These are phyloP conservation scores for Drosophila rufa DNA, from an alignment of 1,140 invertebrate genomes.

Conservation along the genomic window DNA sequence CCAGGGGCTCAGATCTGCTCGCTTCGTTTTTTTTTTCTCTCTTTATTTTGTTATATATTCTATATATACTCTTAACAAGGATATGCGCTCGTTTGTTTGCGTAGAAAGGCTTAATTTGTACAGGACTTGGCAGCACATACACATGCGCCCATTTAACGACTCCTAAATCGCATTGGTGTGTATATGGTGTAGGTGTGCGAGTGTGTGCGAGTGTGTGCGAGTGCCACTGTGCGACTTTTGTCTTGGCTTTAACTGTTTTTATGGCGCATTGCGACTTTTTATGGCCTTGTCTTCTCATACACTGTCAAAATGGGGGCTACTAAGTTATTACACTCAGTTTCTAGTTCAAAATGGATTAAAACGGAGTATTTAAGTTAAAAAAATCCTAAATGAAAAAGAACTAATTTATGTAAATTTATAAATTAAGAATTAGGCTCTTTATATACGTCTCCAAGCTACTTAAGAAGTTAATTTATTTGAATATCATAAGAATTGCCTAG, in stretches of 20 bases:
- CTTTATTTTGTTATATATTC: conserved; percentile 59
- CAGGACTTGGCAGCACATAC: conserved; percentile 38
- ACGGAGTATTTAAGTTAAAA: not conserved
- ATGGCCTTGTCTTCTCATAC: conserved; percentile 76
- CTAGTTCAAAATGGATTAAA: too few species aligned
- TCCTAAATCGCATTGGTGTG: conserved; percentile 48
- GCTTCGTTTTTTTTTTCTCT: conserved; percentile 6
- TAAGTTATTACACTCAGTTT: not conserved
- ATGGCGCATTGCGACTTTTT: conserved; percentile 83
- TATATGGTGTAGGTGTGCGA: conserved; percentile 25
- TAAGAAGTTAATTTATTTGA: too few species aligned
- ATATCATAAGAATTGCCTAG: too few species aligned
- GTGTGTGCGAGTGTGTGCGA: conserved; percentile 24
- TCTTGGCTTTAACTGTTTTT: conserved; percentile 83
- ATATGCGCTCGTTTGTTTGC: conserved; percentile 81
- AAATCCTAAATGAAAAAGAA: not conserved
- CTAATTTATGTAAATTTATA: too few species aligned
- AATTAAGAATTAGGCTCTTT: too few species aligned
- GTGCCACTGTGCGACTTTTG: conserved; percentile 67
- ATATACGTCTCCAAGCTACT: too few species aligned
- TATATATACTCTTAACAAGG: conserved; percentile 38
- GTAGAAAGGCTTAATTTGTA: conserved; percentile 83
- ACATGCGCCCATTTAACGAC: conserved; percentile 52
- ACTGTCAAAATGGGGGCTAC: conserved; percentile 18
- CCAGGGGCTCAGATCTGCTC: conserved; percentile 37